Evolutionary conservation across 1,140 invertebrate genomes (phyloP), one percentile per base, ranked within the genome.

Genomic region (Choristoneura fumiferana): DNA sequence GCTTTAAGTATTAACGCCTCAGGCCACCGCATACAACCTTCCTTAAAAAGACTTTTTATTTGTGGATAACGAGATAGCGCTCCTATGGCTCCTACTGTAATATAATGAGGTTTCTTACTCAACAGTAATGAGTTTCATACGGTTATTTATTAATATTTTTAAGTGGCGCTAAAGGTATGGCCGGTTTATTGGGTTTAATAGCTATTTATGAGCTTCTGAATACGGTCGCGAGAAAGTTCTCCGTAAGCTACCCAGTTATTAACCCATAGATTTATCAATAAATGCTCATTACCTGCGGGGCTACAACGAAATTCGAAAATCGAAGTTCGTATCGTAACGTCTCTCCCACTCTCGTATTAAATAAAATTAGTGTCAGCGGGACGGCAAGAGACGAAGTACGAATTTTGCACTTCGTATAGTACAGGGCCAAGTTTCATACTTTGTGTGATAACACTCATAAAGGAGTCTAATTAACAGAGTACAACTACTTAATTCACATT

Each of bases 1-100:
- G 62, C 63, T 73, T 79, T 80, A 76, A 80, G 78, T 80, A 80
- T 80, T 78, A 73, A 76, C 69, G 65, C 73, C 58, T 39, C 33
- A 45, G 57, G 61, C 60, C 56, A 57, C 63, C 62, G 57, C 10
- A 55, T 45, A 57, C 60, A 54, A 58, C 62, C 63, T 58, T 54
- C 57, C 67, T 71, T 62, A 70, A 76, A 76, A 80, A 73, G 68
- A 45, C 70, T 75, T 77, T 78, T 80, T 80, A 78, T 73, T 73
- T 76, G 71, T 65, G 67, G 69, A 67, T 76, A 81, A 78, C 75
- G 70, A 78, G 71, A 71, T 76, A 52, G 54, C 63, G 60, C 68
- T 60, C 61, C 63, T 53, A 65, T 55, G 62, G 60, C 68, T 60
- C 61, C 63, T 53, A 65, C 58, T 63, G 65, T 67, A n/a, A n/a